Percentiles rank a stretch among this genome's conserved stretches.
Conservation (phyloP, 2,113 vertebrate species). For the Setophaga petechia region DNA sequence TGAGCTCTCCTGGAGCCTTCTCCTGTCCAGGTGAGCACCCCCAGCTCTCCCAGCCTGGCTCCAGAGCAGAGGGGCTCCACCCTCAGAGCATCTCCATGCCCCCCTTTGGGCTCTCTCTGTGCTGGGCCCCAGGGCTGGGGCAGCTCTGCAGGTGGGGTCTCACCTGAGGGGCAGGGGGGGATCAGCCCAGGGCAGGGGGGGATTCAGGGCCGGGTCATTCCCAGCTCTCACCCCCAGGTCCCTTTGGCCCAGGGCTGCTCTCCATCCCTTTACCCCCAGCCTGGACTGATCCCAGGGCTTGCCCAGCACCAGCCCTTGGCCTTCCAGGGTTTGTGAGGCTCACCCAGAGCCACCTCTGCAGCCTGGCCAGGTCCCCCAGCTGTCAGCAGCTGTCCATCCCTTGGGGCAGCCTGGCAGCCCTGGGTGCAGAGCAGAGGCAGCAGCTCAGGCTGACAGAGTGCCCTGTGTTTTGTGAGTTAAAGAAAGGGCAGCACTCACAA, state of each 20-base stretch:
- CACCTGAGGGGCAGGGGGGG: background rate
- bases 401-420: background rate
- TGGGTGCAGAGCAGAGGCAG: background rate
- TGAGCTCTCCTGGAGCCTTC: background rate
- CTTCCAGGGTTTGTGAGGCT: accelerated
- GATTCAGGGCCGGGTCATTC: too few species aligned
- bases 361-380: background rate
- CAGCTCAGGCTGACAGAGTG: background rate
- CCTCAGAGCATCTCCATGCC: accelerated
- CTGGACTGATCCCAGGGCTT: background rate
- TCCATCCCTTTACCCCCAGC: accelerated
- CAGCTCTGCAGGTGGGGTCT: background rate
- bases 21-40: background rate
- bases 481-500: background rate
- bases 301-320: background rate
- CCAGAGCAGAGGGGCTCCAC: too few species aligned
- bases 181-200: background rate
- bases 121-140: background rate
- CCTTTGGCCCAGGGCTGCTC: background rate
- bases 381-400: background rate
- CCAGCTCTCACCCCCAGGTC: background rate
- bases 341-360: accelerated
- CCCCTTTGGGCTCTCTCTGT: accelerated
- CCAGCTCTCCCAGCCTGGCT: background rate
- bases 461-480: background rate